Conservation (phyloP, 2,888 invertebrate genomes). For the Drosophila kuntzei region DNA sequence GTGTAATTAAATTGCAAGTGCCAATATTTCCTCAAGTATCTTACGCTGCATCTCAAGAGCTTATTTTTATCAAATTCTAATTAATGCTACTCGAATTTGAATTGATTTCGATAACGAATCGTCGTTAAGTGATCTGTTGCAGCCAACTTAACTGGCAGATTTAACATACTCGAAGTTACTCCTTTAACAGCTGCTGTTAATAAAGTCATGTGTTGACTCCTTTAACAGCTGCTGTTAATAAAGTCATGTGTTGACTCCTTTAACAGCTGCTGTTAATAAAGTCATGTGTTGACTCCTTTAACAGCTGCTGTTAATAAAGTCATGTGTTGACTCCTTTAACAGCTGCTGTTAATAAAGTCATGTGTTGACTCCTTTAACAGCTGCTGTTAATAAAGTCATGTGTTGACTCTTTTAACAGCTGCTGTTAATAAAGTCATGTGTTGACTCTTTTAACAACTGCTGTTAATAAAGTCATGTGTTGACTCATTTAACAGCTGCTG, state of each 20-base stretch:
- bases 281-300: no score
- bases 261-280: constrained; percentile 9
- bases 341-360: no score
- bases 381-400: not conserved
- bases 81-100: not conserved
- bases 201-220: not conserved
- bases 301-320: no score
- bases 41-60: not conserved
- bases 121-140: not conserved
- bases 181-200: constrained; percentile 2
- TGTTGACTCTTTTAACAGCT: not conserved
- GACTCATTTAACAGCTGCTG: not conserved
- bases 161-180: not conserved
- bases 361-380: constrained; percentile 6
- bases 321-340: no score
- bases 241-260: not conserved
- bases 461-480: not conserved
- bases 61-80: not conserved
- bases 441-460: no score
- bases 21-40: not conserved
- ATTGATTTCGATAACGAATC: constrained; percentile 1
- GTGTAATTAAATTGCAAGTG: not conserved
- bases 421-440: no score
- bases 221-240: not conserved
- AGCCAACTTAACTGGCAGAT: no score